Evolutionary conservation across 2,113 vertebrate species (phyloP).

Genomic region (Pangasianodon hypophthalmus): DNA sequence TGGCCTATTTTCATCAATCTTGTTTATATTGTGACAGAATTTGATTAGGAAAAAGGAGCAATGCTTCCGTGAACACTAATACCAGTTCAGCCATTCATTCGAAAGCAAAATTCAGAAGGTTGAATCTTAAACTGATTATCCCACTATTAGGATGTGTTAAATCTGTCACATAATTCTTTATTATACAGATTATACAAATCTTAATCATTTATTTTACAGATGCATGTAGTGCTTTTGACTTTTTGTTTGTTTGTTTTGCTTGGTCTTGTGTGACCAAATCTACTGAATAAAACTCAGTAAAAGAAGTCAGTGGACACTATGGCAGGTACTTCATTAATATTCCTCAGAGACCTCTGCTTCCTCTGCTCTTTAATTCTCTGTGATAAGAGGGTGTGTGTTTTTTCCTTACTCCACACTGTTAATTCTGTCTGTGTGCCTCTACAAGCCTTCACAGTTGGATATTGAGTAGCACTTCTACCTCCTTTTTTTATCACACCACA

Average conservation of each 20-base stretch:
- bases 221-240: background rate
- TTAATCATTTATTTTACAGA: background rate
- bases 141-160: background rate
- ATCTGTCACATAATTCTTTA: background rate
- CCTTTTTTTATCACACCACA: slow-evolving; percentile 29
- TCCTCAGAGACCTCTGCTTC: slow-evolving; percentile 11
- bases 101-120: background rate
- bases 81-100: background rate
- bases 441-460: slow-evolving; percentile 16
- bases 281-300: background rate
- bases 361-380: slow-evolving; percentile 38
- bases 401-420: slow-evolving; percentile 1
- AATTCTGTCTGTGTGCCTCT: slow-evolving; percentile 31
- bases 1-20: background rate
- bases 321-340: slow-evolving; percentile 31
- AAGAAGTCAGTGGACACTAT: background rate
- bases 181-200: background rate
- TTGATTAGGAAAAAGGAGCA: background rate
- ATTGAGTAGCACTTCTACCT: slow-evolving; percentile 29
- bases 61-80: background rate
- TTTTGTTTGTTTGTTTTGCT: background rate
- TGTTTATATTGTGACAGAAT: background rate
- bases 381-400: slow-evolving; percentile 24
- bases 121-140: background rate
- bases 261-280: background rate